These are phyloP conservation scores for Eudasyphora cyanicolor DNA, from an alignment of 2,888 invertebrate genomes.

Conservation along the genomic window DNA sequence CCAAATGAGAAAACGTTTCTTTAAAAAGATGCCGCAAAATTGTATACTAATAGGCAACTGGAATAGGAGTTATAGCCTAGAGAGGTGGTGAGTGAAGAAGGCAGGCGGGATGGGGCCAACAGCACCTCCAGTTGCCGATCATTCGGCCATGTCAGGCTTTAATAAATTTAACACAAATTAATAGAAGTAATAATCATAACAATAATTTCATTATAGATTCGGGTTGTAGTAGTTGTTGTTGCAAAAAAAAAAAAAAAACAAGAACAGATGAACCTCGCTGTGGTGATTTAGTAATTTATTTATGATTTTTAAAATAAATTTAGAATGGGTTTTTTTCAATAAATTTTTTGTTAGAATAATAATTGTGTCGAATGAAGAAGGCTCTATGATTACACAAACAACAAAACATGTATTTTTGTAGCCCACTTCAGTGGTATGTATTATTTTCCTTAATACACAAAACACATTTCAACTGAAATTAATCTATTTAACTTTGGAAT, in stretches of 20 bases:
- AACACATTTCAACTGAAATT: no score
- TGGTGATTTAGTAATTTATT: neutral
- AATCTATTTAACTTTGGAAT: no score
- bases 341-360: neutral
- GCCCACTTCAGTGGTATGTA: no score
- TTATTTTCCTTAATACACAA: no score
- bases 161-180: constrained; percentile 58
- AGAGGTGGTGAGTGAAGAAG: no score
- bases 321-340: neutral
- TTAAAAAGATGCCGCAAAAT: constrained; percentile 1
- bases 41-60: neutral
- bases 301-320: neutral
- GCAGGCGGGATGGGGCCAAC: neutral
- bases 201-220: constrained; percentile 11
- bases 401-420: no score
- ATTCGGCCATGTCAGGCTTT: constrained; percentile 23
- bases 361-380: neutral
- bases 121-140: neutral
- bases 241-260: neutral
- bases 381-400: no score
- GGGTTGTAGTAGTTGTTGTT: neutral
- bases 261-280: neutral
- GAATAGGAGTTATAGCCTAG: no score
- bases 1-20: neutral
- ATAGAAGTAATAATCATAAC: constrained; percentile 36